Conservation (phyloP, 2,113 vertebrate genomes). For the Chaetura pelagica region DNA sequence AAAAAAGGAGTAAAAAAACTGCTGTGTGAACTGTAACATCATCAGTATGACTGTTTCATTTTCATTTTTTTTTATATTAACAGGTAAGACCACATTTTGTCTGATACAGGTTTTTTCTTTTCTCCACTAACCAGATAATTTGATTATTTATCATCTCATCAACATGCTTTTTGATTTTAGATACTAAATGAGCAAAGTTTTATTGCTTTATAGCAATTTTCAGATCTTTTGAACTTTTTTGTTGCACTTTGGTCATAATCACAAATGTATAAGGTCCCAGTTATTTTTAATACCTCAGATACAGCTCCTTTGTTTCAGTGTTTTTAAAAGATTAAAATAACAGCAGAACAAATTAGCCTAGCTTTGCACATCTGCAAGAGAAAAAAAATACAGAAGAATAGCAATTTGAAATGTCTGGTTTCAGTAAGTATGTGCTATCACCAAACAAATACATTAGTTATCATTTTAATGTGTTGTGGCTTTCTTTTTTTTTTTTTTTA, state of each 20-base stretch:
- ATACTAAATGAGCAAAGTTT: not conserved
- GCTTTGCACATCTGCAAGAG: not conserved
- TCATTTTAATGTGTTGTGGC: not conserved
- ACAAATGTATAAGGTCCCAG: not conserved
- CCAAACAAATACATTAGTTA: not conserved
- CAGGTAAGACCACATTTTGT: not conserved
- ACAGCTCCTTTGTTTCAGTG: conserved; percentile 6
- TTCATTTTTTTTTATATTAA: not conserved
- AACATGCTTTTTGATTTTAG: not conserved
- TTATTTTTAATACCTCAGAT: conserved; percentile 39
- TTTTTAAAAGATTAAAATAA: conserved; percentile 20
- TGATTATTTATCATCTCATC: conserved; percentile 60
- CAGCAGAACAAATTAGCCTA: not conserved
- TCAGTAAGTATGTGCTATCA: not conserved
- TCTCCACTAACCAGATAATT: not conserved
- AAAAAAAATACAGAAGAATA: not conserved
- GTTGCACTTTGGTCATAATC: conserved; percentile 7
- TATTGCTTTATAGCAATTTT: not conserved
- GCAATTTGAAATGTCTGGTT: not conserved
- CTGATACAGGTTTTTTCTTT: not conserved
- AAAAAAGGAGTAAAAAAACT: not conserved
- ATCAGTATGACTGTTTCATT: not conserved
- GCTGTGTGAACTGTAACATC: not conserved
- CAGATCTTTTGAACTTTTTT: conserved; percentile 44
- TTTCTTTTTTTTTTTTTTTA: not conserved